A percentile compares a stretch with the other conserved stretches of the same genome.
Conservation (phyloP, 2,888 invertebrate species). For the Dasysyrphus tricinctus region DNA sequence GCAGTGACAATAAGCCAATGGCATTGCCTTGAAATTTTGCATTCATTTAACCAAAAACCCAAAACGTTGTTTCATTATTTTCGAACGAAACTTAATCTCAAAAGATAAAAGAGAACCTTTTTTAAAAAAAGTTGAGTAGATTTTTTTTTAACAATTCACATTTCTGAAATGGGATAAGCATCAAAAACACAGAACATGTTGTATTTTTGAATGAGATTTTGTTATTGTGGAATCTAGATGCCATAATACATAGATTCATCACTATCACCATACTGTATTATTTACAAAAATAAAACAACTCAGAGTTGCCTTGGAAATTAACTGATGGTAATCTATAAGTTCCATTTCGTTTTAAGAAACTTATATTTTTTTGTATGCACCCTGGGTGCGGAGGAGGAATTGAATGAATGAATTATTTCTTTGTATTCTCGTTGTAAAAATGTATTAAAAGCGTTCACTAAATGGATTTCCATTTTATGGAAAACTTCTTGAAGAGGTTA, state of each 20-base stretch:
- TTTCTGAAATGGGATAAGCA: slow-evolving; percentile 50
- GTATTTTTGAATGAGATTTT: neutral
- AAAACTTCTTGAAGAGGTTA: slow-evolving; percentile 20
- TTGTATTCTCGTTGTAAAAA: neutral
- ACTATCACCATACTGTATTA: too few relatives aligned
- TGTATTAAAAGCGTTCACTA: neutral
- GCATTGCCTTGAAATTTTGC: neutral
- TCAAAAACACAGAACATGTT: slow-evolving; percentile 39
- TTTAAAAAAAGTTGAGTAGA: slow-evolving; percentile 2
- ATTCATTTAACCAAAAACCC: slow-evolving; percentile 36
- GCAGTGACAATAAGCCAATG: slow-evolving; percentile 4
- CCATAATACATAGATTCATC: too few relatives aligned
- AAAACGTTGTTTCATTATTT: slow-evolving; percentile 11
- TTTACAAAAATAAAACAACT: neutral
- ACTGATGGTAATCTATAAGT: slow-evolving; percentile 29
- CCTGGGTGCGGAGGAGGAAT: neutral
- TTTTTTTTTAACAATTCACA: slow-evolving; percentile 16
- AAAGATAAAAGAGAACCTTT: slow-evolving; percentile 18
- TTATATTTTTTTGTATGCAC: slow-evolving; percentile 7
- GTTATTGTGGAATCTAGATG: neutral
- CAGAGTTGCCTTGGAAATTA: slow-evolving; percentile 33
- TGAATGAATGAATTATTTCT: neutral
- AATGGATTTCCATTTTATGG: slow-evolving; percentile 48
- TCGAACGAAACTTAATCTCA: slow-evolving; percentile 42
- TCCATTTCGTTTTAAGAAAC: slow-evolving; percentile 6